Conservation (phyloP, 2,797 vertebrate species). For the Thamnophis elegans region DNA sequence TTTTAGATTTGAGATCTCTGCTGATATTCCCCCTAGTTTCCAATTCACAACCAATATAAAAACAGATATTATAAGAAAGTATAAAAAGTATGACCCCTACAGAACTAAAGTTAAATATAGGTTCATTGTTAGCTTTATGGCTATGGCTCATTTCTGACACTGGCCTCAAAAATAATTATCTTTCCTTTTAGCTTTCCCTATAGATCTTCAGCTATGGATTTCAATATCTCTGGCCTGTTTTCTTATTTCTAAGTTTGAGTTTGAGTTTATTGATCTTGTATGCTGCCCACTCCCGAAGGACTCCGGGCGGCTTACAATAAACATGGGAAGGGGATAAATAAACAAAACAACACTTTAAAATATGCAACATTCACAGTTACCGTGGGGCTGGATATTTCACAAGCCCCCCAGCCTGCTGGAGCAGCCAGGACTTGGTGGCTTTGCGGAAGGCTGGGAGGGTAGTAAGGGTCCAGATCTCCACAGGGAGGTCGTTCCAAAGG, state of each 20-base stretch:
- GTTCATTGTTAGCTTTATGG: not conserved
- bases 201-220: not conserved
- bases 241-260: not conserved
- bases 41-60: not conserved
- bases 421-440: too few species aligned
- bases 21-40: not conserved
- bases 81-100: not conserved
- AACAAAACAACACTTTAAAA: too few species aligned
- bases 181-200: not conserved
- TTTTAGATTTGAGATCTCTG: not conserved
- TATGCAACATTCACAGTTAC: too few species aligned
- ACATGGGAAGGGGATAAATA: too few species aligned
- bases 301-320: too few species aligned
- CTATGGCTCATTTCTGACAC: not conserved
- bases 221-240: not conserved
- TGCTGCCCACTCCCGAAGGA: too few species aligned
- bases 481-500: too few species aligned
- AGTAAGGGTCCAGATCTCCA: too few species aligned
- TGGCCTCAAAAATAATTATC: not conserved
- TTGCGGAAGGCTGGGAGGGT: too few species aligned
- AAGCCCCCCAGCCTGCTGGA: too few species aligned
- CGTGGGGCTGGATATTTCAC: too few species aligned
- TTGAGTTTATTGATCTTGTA: too few species aligned
- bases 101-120: not conserved
- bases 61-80: not conserved